Base-by-base conservation (phyloP, 1,140 invertebrate genomes). In the Druon quercuslanigerum region DNA sequence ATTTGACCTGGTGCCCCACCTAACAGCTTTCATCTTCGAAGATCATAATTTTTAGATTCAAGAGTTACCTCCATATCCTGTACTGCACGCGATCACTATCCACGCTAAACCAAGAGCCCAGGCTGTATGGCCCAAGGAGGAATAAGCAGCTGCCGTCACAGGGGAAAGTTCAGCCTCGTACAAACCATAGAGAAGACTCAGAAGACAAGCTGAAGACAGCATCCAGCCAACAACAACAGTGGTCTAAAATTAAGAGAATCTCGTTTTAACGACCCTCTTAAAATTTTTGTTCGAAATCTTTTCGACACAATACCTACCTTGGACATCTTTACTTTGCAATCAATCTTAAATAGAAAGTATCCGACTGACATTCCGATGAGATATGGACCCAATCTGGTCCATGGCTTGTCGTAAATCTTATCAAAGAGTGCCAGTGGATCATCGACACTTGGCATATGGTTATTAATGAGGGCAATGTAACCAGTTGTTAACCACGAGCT, bases 81-180 rank as follows among this genome's bases (percentile, higher is more conserved):
- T 97, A 20, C 96, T 95, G 86, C 97, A 98, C 1, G 96, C 97
- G 75, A 98, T 93, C 11, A 97, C 95, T 79, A 98, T 95, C 97
- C 97, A 98, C 0, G 95, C 93, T 16, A 98, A 88, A 19, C 94
- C 94, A 8, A 97, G 82, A 11, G 96, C 96, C 96, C 96, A 98
- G 16, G 95, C 93, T 66, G 95, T 96, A 87, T 98, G 95, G 75
- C 96, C 97, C 13, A 97, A 90, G 0, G 96, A 95, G 82, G 95
- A 96, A 89, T 98, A 98, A 3, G 95, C 93, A 13, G 97, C 96
- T 1, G 95, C 95, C 2, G 93, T 92, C 3, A 93, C 86, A n/a
- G 94, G 93, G 33, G 93, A 92, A 72, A 97, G 89, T 87, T 96
- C 93, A 11, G 93, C 91, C 80, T 94, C 93, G 86, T 96, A 96